Base-by-base conservation (phyloP, 2,888 invertebrate genomes). In the Melinopterus prodromus region DNA sequence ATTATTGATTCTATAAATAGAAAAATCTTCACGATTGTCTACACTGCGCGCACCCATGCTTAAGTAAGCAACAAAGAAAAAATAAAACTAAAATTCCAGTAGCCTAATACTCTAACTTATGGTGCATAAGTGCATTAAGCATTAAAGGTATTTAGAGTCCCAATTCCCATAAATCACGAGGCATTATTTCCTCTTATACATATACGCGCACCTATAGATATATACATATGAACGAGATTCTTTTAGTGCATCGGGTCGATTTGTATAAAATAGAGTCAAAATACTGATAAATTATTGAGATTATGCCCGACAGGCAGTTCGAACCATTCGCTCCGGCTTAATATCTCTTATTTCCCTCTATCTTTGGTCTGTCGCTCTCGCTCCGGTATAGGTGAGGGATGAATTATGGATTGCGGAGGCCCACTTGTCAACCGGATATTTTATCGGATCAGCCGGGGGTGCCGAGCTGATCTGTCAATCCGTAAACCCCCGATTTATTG, bases 401-500 rank as follows among this genome's bases (percentile, higher is more conserved):
- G 74, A 35, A 74, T 37, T 74, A 74, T 74, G 74, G n/a, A 74
- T 74, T 74, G 74, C n/a, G 74, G 35, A 37, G 36, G n/a, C 37
- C 35, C 36, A 74, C 74, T 74, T 74, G 74, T 74, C 74, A 37
- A 74, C 74, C 74, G 74, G 74, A 74, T 74, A 74, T 74, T 74
- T 35, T 35, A 35, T 26, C 36, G 74, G 37, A 26, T 15, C 16
- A 74, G 5, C n/a, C 36, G 74, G 74, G 26, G 26, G 26, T 35
- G n/a, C 36, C n/a, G 36, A 74, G 36, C 37, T 35, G 74, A 74
- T 78, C 78, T 78, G 78, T 71, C 78, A 78, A 78, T 78, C 35
- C 38, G 72, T 78, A 78, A 78, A 71, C 72, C 78, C 71, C 16
- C 16, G 53, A 78, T 78, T 78, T 78, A 78, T 71, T n/a, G 78